Base-by-base conservation (phyloP, 2,113 vertebrate species). In the Nicator chloris region DNA sequence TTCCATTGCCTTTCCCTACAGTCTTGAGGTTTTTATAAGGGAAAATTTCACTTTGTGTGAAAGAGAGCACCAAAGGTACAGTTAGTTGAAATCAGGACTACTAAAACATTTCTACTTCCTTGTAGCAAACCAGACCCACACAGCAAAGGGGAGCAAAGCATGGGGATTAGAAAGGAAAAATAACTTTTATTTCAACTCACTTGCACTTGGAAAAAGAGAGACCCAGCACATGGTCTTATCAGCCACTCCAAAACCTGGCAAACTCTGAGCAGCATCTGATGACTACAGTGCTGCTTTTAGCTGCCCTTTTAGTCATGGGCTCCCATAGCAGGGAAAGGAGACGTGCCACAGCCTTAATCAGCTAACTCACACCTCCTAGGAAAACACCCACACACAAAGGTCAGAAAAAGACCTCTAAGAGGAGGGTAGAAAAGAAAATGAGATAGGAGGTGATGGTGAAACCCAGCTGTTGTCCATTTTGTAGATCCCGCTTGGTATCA, bases 251-350 rank as follows among this genome's bases (percentile, higher is more conserved):
- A 93, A 97, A 80, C 24, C 68, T 96, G 95, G 92, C 95, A 93
- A 93, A 86, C 33, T 65, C 45, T 24, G 17, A 65, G 54, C 76
- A 73, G 88, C 1, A 0, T 42, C 71, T 86, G 92, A 37, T 92
- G 82, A 90, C 81, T 88, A 63, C 59, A 83, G 16, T 30, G 79
- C 96, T 92, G 92, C 94, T 95, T 97, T 97, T 95, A 96, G 95
- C 82, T 95, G 90, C 86, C 90, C 94, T 95, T 95, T 83, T 37
- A 90, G 92, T 88, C 94, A 93, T 88, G 96, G 42, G 92, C 77
- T 92, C n/a, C n/a, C 63, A 7, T 2, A 86, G 76, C 79, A 73
- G 63, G 51, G 71, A 93, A 90, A 90, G 11, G 27, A 93, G 90
- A 81, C 88, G 59, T 81, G 76, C 71, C 71, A 66, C 82, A 90